Percentiles rank a stretch among this genome's conserved stretches.
Evolutionary conservation across 2,113 vertebrate genomes (phyloP).

Genomic region (Pelusios castaneus): DNA sequence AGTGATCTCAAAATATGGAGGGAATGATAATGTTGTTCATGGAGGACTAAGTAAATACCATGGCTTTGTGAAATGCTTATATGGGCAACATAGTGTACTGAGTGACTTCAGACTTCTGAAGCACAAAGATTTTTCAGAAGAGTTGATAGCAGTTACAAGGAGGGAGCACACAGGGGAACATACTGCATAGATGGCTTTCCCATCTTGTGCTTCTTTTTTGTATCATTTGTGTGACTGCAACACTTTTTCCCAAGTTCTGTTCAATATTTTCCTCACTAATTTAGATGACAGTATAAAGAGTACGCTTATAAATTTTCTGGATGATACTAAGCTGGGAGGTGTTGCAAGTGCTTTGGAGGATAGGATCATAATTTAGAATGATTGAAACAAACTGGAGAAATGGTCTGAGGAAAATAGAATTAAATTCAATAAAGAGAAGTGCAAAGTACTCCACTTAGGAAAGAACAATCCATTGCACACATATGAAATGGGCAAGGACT

Average conservation of each 20-base stretch:
- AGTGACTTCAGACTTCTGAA: neutral
- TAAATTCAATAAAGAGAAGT: no score
- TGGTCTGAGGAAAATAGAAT: no score
- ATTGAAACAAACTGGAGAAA: no score
- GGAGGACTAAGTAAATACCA: neutral
- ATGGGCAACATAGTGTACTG: neutral
- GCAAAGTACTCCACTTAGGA: no score
- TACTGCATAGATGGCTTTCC: neutral
- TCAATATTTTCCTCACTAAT: no score
- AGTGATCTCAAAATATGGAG: neutral
- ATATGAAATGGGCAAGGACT: no score
- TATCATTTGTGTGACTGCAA: neutral
- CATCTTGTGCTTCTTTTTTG: neutral
- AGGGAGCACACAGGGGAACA: neutral
- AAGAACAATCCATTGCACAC: no score
- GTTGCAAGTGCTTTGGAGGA: no score
- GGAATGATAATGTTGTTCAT: neutral
- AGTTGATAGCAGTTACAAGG: rapidly evolving
- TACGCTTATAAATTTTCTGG: no score
- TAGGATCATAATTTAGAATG: no score
- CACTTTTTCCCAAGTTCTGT: rapidly evolving
- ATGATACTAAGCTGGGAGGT: no score
- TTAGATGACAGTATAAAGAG: no score
- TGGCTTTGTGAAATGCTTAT: neutral
- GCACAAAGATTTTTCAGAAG: neutral